Evolutionary conservation across 2,113 vertebrate genomes (phyloP), one percentile per base, ranked within the genome.

Genomic region (Forbesichthys papilliferus): DNA sequence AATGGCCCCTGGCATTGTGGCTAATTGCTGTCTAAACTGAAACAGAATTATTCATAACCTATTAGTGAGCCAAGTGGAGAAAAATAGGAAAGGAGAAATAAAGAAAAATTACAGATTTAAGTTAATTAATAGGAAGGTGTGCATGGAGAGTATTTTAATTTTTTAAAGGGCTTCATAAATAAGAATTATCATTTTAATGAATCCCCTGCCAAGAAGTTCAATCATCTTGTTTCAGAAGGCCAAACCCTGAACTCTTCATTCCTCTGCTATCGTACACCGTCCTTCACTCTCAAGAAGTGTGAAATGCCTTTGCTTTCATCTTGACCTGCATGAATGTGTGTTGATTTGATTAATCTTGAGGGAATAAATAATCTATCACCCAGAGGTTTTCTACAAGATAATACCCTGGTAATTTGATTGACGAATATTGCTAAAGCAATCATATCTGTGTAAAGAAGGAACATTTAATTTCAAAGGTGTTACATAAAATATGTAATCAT

Each of bases 41-140:
- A 93, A 91, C 87, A 84, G 90, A 93, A 92, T 92, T 92, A 93
- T 93, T 93, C 92, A 93, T 92, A 90, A 91, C 88, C 88, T 90
- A 92, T 93, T 92, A 92, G 89, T 85, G 86, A 86, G 87, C 87
- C 91, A 87, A 87, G 90, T 92, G 71, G 57, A 64, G 64, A 79
- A 82, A 76, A 81, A 84, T 73, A 69, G 65, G 61, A 66, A 76
- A 77, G 59, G 75, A 76, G 66, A 85, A 74, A 77, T 62, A 84
- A 67, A 79, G 69, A 90, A 88, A 63, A 77, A 77, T 78, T 75
- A 78, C 65, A 66, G 66, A 72, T 65, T 71, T 88, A 87, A 88
- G 80, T 86, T 90, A 89, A 93, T 94, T 93, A 93, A 91, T 85
- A 82, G 72, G 81, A 89, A 88, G 78, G 66, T 66, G 73, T 90